Evolutionary conservation across 2,797 vertebrate genomes (phyloP), one percentile per base, ranked within the genome.

Genomic region (Enteromius fasciolatus): DNA sequence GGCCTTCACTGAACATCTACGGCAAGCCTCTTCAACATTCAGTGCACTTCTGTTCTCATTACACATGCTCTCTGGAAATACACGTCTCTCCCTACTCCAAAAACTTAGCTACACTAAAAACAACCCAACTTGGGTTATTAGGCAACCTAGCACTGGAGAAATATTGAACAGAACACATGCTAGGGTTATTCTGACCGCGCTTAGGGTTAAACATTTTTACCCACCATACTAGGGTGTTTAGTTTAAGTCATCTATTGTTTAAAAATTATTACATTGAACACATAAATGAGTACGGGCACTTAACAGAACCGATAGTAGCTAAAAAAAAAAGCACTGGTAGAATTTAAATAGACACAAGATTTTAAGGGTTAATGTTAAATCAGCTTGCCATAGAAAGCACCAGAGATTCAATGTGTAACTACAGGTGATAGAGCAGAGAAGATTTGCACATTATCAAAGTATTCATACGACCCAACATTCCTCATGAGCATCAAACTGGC

Each of bases 401-500:
- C 54, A 59, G 57, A 59, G 57, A 59, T 28, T 25, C 33, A 79
- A 57, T 69, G 48, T 25, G 23, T 66, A 57, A 69, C 31, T 69
- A 70, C 39, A 57, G 36, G 66, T 70, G 66, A 80, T 70, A 69
- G 50, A 39, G 5, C 77, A n/a, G 64, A 68, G 36, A 69, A 59
- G 78, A 70, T 70, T n/a, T 80, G 14, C 66, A 63, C 68, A 63
- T 81, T 57, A 70, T 28, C 33, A 59, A 46, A 59, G 52, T 61
- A 72, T 70, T 72, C 5, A 73, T n/a, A 17, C 44, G 39, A 28
- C 17, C 31, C 10, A 80, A 83, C 86, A 89, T 91, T 89, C 88
- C 90, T 87, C 70, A 89, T 81, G 80, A 86, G 84, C 84, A 83
- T 89, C 57, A 81, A 90, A 91, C 86, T 81, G 84, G 68, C 81